Conservation (phyloP, 2,113 vertebrate species). For the Onychostruthus taczanowskii region DNA sequence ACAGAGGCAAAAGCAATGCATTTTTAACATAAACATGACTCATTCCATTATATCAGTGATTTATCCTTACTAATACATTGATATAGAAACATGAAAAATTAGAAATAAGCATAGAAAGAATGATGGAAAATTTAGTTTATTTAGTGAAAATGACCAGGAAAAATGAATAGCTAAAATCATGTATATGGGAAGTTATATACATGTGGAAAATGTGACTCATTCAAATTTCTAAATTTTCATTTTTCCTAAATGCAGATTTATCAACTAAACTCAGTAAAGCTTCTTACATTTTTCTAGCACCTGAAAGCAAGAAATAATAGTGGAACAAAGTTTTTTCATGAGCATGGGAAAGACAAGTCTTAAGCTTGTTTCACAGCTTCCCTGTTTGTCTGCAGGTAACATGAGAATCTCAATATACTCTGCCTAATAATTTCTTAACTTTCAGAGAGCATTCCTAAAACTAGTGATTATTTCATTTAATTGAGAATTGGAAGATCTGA, state of each 20-base stretch:
- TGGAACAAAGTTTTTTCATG: not conserved
- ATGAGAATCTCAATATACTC: not conserved
- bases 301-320: not conserved
- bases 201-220: not conserved
- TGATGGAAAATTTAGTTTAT: not conserved
- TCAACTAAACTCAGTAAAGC: not conserved
- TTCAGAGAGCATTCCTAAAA: not conserved
- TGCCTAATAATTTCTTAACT: not conserved
- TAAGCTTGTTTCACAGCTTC: not conserved
- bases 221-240: constrained; percentile 3
- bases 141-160: not conserved
- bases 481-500: not conserved
- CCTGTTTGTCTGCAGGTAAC: not conserved
- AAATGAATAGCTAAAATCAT: not conserved
- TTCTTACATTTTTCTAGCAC: not conserved
- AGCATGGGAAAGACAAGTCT: not conserved
- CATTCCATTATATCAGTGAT: not conserved
- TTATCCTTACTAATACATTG: constrained; percentile 3
- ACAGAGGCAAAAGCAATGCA: not conserved
- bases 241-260: constrained; percentile 8
- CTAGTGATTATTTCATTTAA: not conserved
- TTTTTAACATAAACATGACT: constrained; percentile 40
- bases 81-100: not conserved
- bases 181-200: not conserved
- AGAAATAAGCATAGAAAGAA: not conserved